Base-by-base conservation (phyloP, 1,140 invertebrate genomes). In the Diachasmimorpha longicaudata region DNA sequence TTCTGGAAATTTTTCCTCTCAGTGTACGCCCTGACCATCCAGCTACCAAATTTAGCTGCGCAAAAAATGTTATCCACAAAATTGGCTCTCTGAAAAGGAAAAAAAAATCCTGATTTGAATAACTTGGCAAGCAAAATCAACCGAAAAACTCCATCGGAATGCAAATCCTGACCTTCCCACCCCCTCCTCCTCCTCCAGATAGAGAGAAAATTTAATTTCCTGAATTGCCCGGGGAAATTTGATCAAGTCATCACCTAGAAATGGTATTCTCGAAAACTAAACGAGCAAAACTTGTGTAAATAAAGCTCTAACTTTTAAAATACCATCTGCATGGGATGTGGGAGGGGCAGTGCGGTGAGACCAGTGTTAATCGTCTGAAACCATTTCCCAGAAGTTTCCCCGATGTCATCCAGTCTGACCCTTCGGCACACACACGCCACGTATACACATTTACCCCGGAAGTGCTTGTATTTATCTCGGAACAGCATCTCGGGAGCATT, bases 291-390 rank as follows among this genome's bases (percentile, higher is more conserved):
- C 9, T 52, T 52, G 48, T 52, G 14, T n/a, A 52, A 52, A 19
- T 52, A 52, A 52, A n/a, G 9, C 48, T 42, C n/a, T 19, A 52
- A 52, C 23, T 63, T 63, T 63, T 63, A 63, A 63, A 63, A 63
- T 63, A 63, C 21, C 58, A 63, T 63, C 58, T 63, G 48, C 48
- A 63, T 63, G 3, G 10, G 58, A 11, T 52, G 48, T 16, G 13
- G 48, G n/a, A 1, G 48, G 48, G 13, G 48, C 9, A 19, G 13
- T 63, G 58, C 58, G 58, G 58, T 63, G 58, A 25, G 23, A 1
- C 58, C 58, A 63, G 58, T 63, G 58, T 63, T 63, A 63, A 63
- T 63, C 58, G 58, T n/a, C 23, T 25, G 58, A 63, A 63, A 14
- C 48, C 48, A 25, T 63, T 23, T 63, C 58, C 58, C 58, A 63